Evolutionary conservation across 2,797 vertebrate species (phyloP), one percentile per base, ranked within the genome.

Genomic region (Epinephelus awoara): DNA sequence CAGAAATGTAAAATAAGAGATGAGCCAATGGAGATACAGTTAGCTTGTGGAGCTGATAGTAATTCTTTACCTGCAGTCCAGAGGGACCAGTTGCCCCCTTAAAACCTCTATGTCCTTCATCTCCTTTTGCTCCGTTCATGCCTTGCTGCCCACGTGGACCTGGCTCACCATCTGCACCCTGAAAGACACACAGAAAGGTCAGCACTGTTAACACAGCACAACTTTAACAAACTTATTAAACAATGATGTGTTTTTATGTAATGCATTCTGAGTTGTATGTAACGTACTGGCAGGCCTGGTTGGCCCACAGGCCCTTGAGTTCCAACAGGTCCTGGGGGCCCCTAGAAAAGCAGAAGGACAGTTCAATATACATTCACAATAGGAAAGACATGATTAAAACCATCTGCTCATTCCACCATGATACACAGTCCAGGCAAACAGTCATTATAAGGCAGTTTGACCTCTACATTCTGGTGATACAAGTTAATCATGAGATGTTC

Each of bases 111-210:
- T 67, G 23, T 61, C 98, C 98, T 79, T 99, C 98, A 52, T 99
- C 97, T 80, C 98, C 98, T 87, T 99, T 99, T 52, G 95, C 95
- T 1, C 98, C 98, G 0, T 96, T 95, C 96, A 98, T 96, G 21
- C 98, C 98, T 74, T 97, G 96, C 85, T 97, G 96, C 49, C 98
- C 98, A 12, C 96, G 95, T 46, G 95, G 96, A 4, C 98, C 98
- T n/a, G 95, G 91, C 67, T 97, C 96, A 15, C 98, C 97, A 1
- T 99, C 97, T 14, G 90, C 85, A 50, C 98, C 98, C 98, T 98
- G 77, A 55, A 57, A 83, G 25, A 85, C 9, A 52, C 55, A 79
- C 3, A 75, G 27, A 66, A 59, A 75, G 50, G 61, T 65, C 42
- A 65, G 21, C n/a, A 25, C 25, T 44, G 49, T 38, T 47, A 67